phyloP scores from a whole-genome alignment of 1,140 invertebrate genomes.

The Neodiprion lecontei region DNA sequence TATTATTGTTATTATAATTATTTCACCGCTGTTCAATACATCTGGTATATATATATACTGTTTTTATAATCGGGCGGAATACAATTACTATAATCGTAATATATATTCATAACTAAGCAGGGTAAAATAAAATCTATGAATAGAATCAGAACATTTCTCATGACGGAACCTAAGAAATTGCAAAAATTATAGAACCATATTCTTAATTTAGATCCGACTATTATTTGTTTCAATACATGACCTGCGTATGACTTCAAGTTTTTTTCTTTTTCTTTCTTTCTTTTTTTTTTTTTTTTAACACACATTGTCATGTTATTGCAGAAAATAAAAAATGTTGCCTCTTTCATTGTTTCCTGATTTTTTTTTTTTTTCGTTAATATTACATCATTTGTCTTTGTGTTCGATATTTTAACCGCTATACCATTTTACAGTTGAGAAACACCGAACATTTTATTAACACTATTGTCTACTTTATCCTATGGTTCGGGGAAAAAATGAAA shows the following conservation, averaged over 20 bases:
- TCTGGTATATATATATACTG: background rate
- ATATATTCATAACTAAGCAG: background rate
- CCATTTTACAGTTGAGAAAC: constrained; percentile 41
- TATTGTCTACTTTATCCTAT: constrained; percentile 41
- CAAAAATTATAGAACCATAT: background rate
- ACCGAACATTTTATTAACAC: constrained; percentile 37
- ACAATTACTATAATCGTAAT: background rate
- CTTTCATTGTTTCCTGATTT: background rate
- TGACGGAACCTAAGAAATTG: background rate
- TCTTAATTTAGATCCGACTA: too few relatives aligned
- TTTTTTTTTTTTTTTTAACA: background rate
- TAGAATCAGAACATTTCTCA: background rate
- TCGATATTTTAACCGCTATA: background rate
- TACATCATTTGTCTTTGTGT: background rate
- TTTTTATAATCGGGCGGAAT: background rate
- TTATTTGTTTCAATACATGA: too few relatives aligned
- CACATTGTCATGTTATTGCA: background rate
- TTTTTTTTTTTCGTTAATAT: background rate
- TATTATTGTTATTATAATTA: too few relatives aligned
- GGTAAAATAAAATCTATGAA: background rate
- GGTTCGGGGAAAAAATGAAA: constrained; percentile 12
- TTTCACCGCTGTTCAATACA: background rate
- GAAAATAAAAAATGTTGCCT: background rate
- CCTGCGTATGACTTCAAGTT: background rate
- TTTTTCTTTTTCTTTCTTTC: background rate